Conservation (phyloP, 2,113 vertebrate genomes). For the Ornithorhynchus anatinus region DNA sequence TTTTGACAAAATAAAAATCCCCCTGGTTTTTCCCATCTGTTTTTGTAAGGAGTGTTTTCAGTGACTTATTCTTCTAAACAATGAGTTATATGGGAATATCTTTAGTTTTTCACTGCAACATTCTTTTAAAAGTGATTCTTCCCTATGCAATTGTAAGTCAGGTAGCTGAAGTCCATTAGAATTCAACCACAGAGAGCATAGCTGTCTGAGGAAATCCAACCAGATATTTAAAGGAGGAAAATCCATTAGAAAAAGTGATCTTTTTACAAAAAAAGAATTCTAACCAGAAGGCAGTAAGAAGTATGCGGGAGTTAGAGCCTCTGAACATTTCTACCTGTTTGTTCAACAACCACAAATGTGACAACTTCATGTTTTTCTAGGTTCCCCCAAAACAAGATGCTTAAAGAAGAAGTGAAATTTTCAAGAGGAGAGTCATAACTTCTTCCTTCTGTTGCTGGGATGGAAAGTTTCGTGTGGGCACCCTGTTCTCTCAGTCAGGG, state of each 20-base stretch:
- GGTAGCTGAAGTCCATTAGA: constrained; percentile 5
- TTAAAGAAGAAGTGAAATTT: too few species aligned
- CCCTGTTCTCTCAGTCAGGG: too few species aligned
- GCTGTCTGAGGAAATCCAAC: not conserved
- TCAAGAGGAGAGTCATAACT: too few species aligned
- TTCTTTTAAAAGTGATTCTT: constrained; percentile 9
- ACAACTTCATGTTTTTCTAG: too few species aligned
- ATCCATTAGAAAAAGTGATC: not conserved
- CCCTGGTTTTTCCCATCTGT: constrained; percentile 8
- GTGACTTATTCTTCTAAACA: not conserved
- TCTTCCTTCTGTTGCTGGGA: too few species aligned
- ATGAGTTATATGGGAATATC: not conserved
- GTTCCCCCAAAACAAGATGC: too few species aligned
- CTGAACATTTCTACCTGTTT: too few species aligned
- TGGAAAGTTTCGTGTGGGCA: too few species aligned
- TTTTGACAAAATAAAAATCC: constrained; percentile 47
- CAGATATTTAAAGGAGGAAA: constrained; percentile 11
- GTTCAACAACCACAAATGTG: too few species aligned
- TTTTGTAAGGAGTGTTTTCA: constrained; percentile 5
- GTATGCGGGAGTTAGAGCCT: too few species aligned
- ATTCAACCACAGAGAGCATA: not conserved
- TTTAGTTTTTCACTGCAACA: not conserved
- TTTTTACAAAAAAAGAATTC: not conserved
- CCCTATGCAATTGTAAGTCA: not conserved
- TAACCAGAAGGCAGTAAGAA: too few species aligned